Base-by-base conservation (phyloP, 2,113 vertebrate species). In the Sinosuthora webbiana region DNA sequence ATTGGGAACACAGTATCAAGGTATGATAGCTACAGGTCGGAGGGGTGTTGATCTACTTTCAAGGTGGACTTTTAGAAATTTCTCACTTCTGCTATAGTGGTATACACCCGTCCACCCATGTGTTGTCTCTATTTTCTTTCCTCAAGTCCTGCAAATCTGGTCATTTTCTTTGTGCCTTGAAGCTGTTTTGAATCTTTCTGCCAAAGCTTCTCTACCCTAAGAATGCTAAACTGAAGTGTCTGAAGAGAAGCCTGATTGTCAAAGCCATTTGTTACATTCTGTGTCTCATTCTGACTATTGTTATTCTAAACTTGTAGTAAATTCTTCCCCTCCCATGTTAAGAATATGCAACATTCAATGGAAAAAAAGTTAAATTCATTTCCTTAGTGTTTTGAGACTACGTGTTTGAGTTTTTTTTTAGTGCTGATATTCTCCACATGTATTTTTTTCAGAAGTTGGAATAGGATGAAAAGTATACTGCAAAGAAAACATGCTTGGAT, bases 91-190 rank as follows among this genome's bases (percentile, higher is more conserved):
- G 0, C 18, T 80, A 2, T 7, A 22, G 4, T 42, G 33, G 4
- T 42, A 25, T 31, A 11, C 7, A 30, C 17, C 31, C 3, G 30
- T 0, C 0, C 5, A 13, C 67, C 35, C 8, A 13, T 24, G 8
- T 49, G 2, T 56, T 30, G 22, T 19, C 21, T 37, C 53, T 30
- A 21, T 52, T 47, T 42, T 91, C 31, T 52, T 69, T 64, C 53
- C 33, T 57, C 10, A 28, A 53, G 28, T 79, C 14, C 15, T 71
- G 28, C 5, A 90, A 71, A n/a, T 79, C 6, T 28, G 11, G 3
- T 79, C 4, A 17, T 5, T 84, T 87, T 33, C 23, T 79, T 53
- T 82, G 16, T 57, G 11, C 23, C 11, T 63, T 78, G 22, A 81
- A 65, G n/a, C 13, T 47, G 13, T 56, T 87, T 47, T 1, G 2